A percentile compares a stretch with the other conserved stretches of the same genome.
These are phyloP conservation scores for Haemorhous mexicanus DNA, from an alignment of 2,113 vertebrate genomes.

Conservation along the genomic window DNA sequence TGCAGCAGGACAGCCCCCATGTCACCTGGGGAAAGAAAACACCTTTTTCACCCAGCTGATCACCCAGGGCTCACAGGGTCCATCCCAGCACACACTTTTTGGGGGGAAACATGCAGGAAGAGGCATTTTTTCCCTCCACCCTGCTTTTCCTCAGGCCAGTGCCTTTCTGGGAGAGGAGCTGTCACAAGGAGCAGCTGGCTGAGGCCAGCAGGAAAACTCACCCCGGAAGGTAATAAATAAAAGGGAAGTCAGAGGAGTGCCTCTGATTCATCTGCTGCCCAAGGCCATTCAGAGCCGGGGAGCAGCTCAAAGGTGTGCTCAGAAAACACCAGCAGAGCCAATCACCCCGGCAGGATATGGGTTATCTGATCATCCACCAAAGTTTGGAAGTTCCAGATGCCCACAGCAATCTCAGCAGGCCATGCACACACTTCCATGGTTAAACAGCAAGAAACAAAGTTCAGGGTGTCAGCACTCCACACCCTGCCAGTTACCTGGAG, in stretches of 20 bases:
- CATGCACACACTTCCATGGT: rapidly evolving
- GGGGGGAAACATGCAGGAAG: background rate
- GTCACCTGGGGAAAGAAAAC: no score
- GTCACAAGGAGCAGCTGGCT: background rate
- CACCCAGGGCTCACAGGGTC: rapidly evolving
- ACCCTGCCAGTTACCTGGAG: background rate
- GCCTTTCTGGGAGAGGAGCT: background rate
- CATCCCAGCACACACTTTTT: rapidly evolving
- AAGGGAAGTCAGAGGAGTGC: background rate
- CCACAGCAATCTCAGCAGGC: background rate
- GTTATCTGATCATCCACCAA: rapidly evolving
- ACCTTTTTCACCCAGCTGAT: background rate
- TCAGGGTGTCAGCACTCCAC: background rate
- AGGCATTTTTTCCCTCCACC: background rate
- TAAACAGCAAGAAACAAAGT: constrained; percentile 34
- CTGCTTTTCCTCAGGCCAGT: background rate
- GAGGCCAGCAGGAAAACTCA: background rate
- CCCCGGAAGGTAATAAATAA: constrained; percentile 17
- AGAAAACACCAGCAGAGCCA: background rate
- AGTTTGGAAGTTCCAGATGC: background rate
- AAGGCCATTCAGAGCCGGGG: background rate
- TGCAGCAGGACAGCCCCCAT: rapidly evolving
- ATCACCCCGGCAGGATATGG: rapidly evolving
- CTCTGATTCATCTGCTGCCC: constrained; percentile 42
- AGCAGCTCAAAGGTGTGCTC: background rate